Conservation (phyloP, 1,140 invertebrate species). For the Trichonephila clavipes region DNA sequence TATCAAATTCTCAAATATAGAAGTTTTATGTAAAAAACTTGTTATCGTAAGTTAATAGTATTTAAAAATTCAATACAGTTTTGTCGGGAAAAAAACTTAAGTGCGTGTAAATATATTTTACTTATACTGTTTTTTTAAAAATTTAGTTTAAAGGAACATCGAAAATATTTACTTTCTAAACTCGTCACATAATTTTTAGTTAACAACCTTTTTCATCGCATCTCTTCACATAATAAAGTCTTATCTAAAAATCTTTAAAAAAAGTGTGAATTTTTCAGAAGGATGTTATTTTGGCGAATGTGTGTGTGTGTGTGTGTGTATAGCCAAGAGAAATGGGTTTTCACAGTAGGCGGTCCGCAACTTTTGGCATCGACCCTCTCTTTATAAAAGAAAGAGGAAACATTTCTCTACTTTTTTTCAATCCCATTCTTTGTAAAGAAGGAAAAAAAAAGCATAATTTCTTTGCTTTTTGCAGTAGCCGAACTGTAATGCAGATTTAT, state of each 20-base stretch:
- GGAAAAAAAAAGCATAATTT: neutral
- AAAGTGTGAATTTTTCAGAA: conserved; percentile 25
- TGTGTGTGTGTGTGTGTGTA: too few relatives aligned
- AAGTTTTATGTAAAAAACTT: too few relatives aligned
- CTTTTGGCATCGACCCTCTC: neutral
- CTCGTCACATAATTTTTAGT: too few relatives aligned
- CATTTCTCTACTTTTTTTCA: neutral
- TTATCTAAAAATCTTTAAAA: neutral
- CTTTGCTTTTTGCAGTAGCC: neutral
- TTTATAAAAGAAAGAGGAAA: neutral
- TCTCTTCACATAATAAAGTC: neutral
- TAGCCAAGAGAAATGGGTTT: neutral
- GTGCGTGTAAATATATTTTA: too few relatives aligned
- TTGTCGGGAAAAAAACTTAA: too few relatives aligned
- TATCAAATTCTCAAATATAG: too few relatives aligned
- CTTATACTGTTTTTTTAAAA: too few relatives aligned
- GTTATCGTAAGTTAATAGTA: too few relatives aligned
- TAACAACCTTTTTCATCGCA: too few relatives aligned
- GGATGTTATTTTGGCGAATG: neutral
- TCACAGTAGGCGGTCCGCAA: neutral
- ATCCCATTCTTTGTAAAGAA: neutral
- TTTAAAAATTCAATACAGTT: too few relatives aligned
- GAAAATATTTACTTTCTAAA: too few relatives aligned
- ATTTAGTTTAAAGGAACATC: too few relatives aligned
- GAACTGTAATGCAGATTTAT: conserved; percentile 12